Percentiles rank a stretch among this genome's conserved stretches.
phyloP scores from a whole-genome alignment of 2,797 vertebrate genomes.

The Syndactyla subalaris region DNA sequence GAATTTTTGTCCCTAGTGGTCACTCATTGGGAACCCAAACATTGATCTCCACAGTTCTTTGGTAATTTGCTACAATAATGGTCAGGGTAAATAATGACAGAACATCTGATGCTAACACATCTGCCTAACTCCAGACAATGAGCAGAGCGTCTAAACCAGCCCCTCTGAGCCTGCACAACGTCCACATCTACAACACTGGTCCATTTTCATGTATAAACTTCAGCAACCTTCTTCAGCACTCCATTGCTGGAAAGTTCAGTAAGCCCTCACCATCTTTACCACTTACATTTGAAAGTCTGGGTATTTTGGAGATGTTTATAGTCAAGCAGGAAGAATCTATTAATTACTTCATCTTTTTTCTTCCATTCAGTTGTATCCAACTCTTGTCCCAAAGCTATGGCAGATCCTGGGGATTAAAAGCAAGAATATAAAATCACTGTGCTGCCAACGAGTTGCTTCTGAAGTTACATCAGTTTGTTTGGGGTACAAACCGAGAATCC shows the following conservation, averaged over 20 bases:
- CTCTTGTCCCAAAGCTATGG: background rate
- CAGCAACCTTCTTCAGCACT: background rate
- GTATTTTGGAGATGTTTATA: background rate
- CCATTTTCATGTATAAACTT: background rate
- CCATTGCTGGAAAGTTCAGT: background rate
- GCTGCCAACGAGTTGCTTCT: background rate
- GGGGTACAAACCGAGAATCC: conserved; percentile 5
- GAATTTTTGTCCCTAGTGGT: background rate
- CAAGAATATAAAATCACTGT: background rate
- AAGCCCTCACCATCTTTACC: background rate
- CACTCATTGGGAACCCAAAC: background rate
- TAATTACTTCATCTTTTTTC: background rate
- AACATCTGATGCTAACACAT: background rate
- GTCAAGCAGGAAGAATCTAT: background rate
- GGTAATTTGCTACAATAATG: background rate
- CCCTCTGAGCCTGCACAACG: background rate
- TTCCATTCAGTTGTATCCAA: background rate
- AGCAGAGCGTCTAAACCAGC: background rate
- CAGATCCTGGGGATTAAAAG: background rate
- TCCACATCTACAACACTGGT: background rate
- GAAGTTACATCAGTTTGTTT: background rate
- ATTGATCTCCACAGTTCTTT: background rate
- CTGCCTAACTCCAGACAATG: background rate
- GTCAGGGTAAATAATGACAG: background rate
- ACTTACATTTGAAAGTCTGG: background rate